Conservation (phyloP, 2,888 invertebrate species). For the Trichopria drosophilae region DNA sequence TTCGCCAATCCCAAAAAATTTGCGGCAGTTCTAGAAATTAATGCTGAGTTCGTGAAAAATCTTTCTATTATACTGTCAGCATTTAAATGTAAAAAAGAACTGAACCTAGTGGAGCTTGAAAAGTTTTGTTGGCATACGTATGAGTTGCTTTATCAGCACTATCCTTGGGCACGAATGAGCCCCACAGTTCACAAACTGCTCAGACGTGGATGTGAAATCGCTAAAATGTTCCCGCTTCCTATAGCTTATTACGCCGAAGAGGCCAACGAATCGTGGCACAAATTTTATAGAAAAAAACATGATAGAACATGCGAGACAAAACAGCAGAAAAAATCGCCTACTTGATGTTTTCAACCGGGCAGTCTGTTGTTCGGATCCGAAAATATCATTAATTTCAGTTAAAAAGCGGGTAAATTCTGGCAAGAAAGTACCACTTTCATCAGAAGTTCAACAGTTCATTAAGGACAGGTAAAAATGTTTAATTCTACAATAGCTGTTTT, state of each 20-base stretch:
- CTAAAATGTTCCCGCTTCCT: not conserved
- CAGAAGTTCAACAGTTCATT: too few species aligned
- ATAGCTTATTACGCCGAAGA: not conserved
- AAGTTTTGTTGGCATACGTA: slow-evolving; percentile 1
- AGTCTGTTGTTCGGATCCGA: too few species aligned
- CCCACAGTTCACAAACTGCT: too few species aligned
- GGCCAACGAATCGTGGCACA: not conserved
- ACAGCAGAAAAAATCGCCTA: not conserved
- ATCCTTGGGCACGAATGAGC: not conserved
- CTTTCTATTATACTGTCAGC: not conserved
- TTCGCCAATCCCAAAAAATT: not conserved
- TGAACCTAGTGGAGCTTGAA: not conserved
- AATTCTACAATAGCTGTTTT: too few species aligned
- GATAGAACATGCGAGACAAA: not conserved
- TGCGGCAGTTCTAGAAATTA: not conserved
- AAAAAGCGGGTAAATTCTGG: too few species aligned
- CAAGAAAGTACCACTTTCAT: too few species aligned
- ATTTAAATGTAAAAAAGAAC: slow-evolving; percentile 1
- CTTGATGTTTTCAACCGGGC: slow-evolving; percentile 2
- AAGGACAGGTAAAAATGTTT: too few species aligned
- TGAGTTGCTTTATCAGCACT: not conserved
- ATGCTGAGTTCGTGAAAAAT: not conserved
- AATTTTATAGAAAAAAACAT: not conserved
- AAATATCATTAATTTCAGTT: too few species aligned
- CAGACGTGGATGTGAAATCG: not conserved